Evolutionary conservation across 2,113 vertebrate genomes (phyloP).

Genomic region (Phylloscopus trochiloides): DNA sequence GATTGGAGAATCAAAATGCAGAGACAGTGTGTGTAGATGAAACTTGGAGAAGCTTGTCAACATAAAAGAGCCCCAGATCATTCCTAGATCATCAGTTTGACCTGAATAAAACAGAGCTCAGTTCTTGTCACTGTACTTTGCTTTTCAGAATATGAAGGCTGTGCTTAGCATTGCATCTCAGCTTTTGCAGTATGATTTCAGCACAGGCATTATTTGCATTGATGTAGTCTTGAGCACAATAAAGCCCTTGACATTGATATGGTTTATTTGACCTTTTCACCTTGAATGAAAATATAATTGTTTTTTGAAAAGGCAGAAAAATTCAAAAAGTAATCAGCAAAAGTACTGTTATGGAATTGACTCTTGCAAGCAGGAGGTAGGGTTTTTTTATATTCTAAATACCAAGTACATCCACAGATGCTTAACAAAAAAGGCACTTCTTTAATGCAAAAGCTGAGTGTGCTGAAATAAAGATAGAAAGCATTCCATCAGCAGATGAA

Average conservation of each 20-base stretch:
- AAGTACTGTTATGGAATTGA: neutral
- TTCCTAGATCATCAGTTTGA: neutral
- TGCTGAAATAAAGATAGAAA: slow-evolving; percentile 62
- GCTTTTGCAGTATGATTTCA: neutral
- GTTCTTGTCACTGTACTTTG: neutral
- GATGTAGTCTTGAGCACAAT: neutral
- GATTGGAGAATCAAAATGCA: neutral
- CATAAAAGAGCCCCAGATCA: neutral
- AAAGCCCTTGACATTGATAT: neutral
- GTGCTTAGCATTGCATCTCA: neutral
- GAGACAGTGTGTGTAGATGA: neutral
- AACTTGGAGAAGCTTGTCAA: neutral
- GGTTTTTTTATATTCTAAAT: neutral
- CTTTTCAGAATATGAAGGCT: neutral
- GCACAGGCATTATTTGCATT: neutral
- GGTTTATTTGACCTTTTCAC: slow-evolving; percentile 2
- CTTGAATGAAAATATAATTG: neutral
- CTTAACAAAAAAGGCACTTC: slow-evolving; percentile 49
- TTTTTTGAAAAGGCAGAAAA: slow-evolving; percentile 8
- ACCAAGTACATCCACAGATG: slow-evolving; percentile 53
- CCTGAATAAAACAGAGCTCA: neutral
- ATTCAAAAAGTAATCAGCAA: neutral
- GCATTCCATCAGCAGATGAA: slow-evolving; percentile 55
- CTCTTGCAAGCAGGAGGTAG: slow-evolving; percentile 26
- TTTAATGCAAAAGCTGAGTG: slow-evolving; percentile 58